A percentile compares a stretch with the other conserved stretches of the same genome.
Conservation (phyloP, 2,888 invertebrate species). For the Synanthedon andrenaeformis region DNA sequence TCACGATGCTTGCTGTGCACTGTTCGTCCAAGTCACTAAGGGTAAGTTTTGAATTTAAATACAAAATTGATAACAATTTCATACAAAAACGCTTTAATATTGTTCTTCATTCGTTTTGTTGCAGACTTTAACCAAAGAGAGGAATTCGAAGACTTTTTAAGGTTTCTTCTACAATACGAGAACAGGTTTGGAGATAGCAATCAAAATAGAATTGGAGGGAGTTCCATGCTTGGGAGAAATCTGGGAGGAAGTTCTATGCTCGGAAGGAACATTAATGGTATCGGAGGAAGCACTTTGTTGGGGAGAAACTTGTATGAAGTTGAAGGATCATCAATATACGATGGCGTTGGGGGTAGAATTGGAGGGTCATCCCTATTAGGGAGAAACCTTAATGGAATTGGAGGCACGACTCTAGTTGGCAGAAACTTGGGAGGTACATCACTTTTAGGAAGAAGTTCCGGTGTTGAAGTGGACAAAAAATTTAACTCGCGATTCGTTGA, state of each 20-base stretch:
- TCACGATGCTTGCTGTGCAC: conserved; percentile 21
- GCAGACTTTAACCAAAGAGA: conserved; percentile 43
- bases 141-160: conserved; percentile 42
- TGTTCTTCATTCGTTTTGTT: conserved; percentile 13
- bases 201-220: conserved; percentile 5
- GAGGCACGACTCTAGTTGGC: conserved; percentile 8
- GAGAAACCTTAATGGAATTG: conserved; percentile 22
- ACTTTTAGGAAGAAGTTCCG: conserved; percentile 25
- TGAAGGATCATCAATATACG: conserved; percentile 23
- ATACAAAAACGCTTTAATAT: neutral
- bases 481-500: conserved; percentile 28
- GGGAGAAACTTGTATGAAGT: conserved; percentile 29
- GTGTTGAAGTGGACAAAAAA: neutral
- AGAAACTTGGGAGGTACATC: conserved; percentile 21
- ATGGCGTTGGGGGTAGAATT: conserved; percentile 13
- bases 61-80: neutral
- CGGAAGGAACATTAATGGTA: conserved; percentile 16
- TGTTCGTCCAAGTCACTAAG: conserved; percentile 13
- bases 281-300: conserved; percentile 20
- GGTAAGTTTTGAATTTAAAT: conserved; percentile 28
- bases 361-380: conserved; percentile 25
- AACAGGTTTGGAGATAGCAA: conserved; percentile 19
- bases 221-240: conserved; percentile 1
- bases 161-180: conserved; percentile 38
- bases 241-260: conserved; percentile 17